A percentile compares a stretch with the other conserved stretches of the same genome.
Conservation (phyloP, 2,113 vertebrate genomes). For the Lontra canadensis region DNA sequence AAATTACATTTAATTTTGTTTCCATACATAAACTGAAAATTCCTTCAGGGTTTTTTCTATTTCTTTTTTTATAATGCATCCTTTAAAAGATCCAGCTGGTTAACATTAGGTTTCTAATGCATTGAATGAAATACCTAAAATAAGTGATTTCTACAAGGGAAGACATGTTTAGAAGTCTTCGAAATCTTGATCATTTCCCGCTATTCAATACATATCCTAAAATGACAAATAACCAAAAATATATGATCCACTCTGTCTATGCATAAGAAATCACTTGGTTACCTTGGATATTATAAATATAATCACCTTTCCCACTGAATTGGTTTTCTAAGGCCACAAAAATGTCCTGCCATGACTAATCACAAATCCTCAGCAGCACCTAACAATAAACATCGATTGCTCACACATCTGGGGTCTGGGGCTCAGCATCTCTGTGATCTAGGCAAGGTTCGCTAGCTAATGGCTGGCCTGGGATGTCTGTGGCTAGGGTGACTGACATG, state of each 20-base stretch:
- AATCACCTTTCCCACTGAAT: not conserved
- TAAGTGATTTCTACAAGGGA: not conserved
- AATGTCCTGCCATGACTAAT: not conserved
- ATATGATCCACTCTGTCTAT: not conserved
- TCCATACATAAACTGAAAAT: not conserved
- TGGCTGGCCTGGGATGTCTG: not conserved
- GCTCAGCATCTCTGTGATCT: not conserved
- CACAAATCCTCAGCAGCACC: not conserved
- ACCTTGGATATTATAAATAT: not conserved
- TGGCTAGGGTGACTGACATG: not conserved
- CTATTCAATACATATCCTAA: not conserved
- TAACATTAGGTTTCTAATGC: not conserved
- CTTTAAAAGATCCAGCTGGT: not conserved
- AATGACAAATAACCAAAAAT: not conserved
- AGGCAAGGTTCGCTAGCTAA: not conserved
- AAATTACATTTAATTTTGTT: too few relatives aligned
- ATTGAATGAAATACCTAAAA: not conserved
- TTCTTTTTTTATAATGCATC: not conserved
- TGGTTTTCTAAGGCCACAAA: not conserved
- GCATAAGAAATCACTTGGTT: not conserved
- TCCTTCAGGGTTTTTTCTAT: not conserved
- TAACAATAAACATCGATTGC: not conserved
- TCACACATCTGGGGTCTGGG: not conserved
- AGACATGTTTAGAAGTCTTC: not conserved
- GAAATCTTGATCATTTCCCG: not conserved